Evolutionary conservation across 2,113 vertebrate species (phyloP).

Genomic region (Ceyx melanurus): DNA sequence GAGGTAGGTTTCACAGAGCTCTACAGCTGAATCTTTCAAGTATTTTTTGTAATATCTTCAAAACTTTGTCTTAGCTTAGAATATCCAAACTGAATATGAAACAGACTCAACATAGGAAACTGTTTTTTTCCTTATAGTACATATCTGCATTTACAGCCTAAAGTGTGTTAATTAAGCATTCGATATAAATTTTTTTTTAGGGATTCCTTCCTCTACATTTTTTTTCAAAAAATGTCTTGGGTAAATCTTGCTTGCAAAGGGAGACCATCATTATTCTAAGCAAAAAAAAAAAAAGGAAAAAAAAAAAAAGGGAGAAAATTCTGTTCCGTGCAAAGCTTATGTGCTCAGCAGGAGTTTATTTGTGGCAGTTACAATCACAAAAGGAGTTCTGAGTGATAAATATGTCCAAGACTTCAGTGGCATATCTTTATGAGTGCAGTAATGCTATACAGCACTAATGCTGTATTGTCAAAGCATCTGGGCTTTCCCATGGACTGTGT

Average conservation of each 20-base stretch:
- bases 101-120: constrained; percentile 9
- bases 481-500: neutral
- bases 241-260: constrained; percentile 33
- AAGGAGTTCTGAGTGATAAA: constrained; percentile 51
- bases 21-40: neutral
- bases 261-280: constrained; percentile 35
- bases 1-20: neutral
- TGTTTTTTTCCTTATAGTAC: constrained; percentile 38
- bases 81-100: constrained; percentile 53
- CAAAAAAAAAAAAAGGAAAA: neutral
- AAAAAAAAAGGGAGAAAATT: neutral
- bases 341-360: constrained; percentile 53
- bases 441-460: neutral
- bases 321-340: constrained; percentile 33
- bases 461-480: neutral
- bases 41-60: constrained; percentile 19
- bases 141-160: constrained; percentile 47
- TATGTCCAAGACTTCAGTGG: constrained; percentile 7
- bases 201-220: constrained; percentile 55
- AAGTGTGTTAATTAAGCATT: constrained; percentile 55
- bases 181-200: constrained; percentile 55
- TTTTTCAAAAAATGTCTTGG: constrained; percentile 20
- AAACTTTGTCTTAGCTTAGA: constrained; percentile 39
- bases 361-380: constrained; percentile 14
- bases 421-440: constrained; percentile 6